Percentiles rank a stretch among this genome's conserved stretches.
These are phyloP conservation scores for Channa argus DNA, from an alignment of 2,113 vertebrate genomes.

Conservation along the genomic window DNA sequence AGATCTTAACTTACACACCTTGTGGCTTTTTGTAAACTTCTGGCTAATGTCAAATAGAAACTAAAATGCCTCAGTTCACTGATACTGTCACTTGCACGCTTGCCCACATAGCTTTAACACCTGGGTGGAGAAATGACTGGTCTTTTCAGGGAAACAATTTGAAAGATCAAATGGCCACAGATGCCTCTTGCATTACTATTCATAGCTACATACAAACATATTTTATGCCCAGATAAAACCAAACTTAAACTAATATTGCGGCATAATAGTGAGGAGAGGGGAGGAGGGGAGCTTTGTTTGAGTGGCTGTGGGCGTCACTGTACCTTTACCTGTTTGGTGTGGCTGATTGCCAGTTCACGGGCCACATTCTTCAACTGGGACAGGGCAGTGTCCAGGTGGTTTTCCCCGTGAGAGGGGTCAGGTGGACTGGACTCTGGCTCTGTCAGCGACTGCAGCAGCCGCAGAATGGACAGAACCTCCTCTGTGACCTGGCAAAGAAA, in stretches of 20 bases:
- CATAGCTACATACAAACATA: not conserved
- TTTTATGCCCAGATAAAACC: too few relatives aligned
- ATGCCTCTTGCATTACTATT: not conserved
- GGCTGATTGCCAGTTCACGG: constrained; percentile 72
- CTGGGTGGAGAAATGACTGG: constrained; percentile 1
- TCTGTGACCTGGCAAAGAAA: constrained; percentile 74
- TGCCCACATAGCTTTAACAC: constrained; percentile 47
- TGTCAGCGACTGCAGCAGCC: constrained; percentile 77
- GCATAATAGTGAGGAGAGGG: not conserved
- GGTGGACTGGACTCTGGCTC: constrained; percentile 7
- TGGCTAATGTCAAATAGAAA: not conserved
- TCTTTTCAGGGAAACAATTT: constrained; percentile 1
- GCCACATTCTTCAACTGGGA: constrained; percentile 75
- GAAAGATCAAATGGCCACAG: not conserved
- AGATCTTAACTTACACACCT: not conserved
- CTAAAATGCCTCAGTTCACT: not conserved
- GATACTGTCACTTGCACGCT: constrained; percentile 22
- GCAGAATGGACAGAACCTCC: constrained; percentile 79
- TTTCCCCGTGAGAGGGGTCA: not conserved
- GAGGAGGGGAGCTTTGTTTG: not conserved
- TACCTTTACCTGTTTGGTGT: constrained; percentile 68
- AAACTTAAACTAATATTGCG: not conserved
- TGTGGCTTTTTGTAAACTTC: not conserved
- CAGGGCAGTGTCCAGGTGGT: constrained; percentile 70
- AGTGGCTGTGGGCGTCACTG: not conserved